Percentiles rank a stretch among this genome's conserved stretches.
Conservation (phyloP, 2,113 vertebrate genomes). For the Leptosomus discolor region DNA sequence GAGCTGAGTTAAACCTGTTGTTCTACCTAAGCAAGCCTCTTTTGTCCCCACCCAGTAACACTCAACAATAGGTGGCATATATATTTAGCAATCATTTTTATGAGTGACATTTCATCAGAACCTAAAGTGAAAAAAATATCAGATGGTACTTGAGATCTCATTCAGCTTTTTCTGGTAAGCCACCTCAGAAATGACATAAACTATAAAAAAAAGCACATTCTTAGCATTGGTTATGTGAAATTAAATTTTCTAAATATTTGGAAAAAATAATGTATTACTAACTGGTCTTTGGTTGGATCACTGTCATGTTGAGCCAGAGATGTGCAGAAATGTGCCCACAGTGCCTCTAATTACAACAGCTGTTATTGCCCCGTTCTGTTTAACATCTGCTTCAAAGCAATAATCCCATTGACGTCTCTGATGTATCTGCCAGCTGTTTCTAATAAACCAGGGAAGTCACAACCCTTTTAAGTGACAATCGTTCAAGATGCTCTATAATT, state of each 20-base stretch:
- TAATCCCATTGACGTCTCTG: constrained; percentile 7
- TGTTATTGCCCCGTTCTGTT: constrained; percentile 47
- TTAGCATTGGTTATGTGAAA: neutral
- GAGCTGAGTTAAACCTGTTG: neutral
- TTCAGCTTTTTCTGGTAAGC: neutral
- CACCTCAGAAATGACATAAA: neutral
- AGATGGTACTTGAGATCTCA: neutral
- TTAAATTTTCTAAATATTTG: neutral
- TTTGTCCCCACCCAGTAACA: neutral
- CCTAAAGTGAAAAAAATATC: neutral
- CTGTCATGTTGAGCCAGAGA: constrained; percentile 38
- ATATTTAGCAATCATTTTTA: neutral
- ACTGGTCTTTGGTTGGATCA: constrained; percentile 19
- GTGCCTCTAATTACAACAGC: constrained; percentile 47
- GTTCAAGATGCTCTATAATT: constrained; percentile 31
- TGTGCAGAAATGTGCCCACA: constrained; percentile 13
- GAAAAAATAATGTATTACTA: neutral
- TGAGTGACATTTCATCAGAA: neutral
- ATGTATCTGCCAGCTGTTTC: constrained; percentile 58
- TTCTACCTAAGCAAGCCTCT: neutral
- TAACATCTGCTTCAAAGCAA: constrained; percentile 65
- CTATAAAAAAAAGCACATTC: neutral
- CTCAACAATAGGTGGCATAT: neutral
- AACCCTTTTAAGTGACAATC: constrained; percentile 56
- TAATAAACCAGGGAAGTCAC: constrained; percentile 55